Base-by-base conservation (phyloP, 30 jellyfish, hydroid and myxozoan genomes). In the Aurelia aurita complex sp. Pacific region DNA sequence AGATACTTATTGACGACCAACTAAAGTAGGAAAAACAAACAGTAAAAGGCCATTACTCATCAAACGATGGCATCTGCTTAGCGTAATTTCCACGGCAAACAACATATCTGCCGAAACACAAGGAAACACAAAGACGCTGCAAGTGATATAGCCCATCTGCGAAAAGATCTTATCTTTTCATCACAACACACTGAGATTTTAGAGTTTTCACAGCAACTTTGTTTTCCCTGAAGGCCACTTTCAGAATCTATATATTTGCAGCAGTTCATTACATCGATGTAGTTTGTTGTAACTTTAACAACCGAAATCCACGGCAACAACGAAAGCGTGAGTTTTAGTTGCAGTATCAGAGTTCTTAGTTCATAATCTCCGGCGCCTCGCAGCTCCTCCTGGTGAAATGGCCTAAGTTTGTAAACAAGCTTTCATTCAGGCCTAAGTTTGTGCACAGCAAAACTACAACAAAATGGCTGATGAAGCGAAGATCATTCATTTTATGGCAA, bases 401-500 rank as follows among this genome's bases (percentile, higher is more conserved):
- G 81, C 42, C 64, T 16, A 33, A 70, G 35, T 15, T 29, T 14
- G 34, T 36, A 23, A 67, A 32, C 55, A 36, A 32, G 38, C 23
- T 14, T 67, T 34, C 74, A 12, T 14, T 11, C 42, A 10, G 51
- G 53, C 19, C 53, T 36, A 6, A 73, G 71, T 6, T 42, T 23
- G 10, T 16, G 53, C 79, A 74, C n/a, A 11, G 6, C 73, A 55
- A 64, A 34, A 80, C 67, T 23, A 23, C 29, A 23, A 23, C 29
- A 23, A 23, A 23, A 23, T 23, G 29, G 29, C 29, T 75, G 82
- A 51, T 5, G 90, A 80, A 4, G 59, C 90, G 10, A 80, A 66
- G 51, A 80, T 80, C 32, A 66, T 68, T 46, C 77, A 67, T 18
- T 65, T 66, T 35, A 12, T 67, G 64, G 77, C 82, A 7, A 65